A percentile compares a stretch with the other conserved stretches of the same genome.
phyloP scores from a whole-genome alignment of 2,888 invertebrate genomes.

The Protophormia terraenovae region DNA sequence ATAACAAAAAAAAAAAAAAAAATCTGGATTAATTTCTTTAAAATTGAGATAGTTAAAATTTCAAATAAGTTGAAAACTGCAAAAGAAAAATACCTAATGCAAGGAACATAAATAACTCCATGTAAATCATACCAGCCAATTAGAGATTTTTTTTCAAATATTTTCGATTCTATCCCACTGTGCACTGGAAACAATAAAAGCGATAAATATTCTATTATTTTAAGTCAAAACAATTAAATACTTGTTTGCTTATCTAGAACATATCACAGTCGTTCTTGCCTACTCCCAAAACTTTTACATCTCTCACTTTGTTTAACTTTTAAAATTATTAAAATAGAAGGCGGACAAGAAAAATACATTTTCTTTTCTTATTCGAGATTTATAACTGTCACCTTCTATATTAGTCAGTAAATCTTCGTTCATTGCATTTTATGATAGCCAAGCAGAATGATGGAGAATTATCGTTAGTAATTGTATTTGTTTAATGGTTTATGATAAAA shows the following conservation, averaged over 20 bases:
- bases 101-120: too few species aligned
- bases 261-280: not conserved
- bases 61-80: too few species aligned
- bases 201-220: too few species aligned
- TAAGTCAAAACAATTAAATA: too few species aligned
- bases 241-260: not conserved
- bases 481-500: conserved; percentile 51
- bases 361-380: conserved; percentile 19
- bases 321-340: conserved; percentile 13
- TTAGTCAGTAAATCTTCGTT: conserved; percentile 3
- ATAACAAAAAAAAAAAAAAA: too few species aligned
- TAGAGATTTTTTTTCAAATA: too few species aligned
- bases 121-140: too few species aligned
- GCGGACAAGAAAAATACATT: not conserved
- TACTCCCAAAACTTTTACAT: not conserved
- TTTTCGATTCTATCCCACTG: too few species aligned
- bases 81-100: too few species aligned
- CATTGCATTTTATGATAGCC: conserved; percentile 32
- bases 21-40: too few species aligned
- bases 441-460: conserved; percentile 6
- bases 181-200: too few species aligned
- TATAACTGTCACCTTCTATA: conserved; percentile 36
- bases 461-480: conserved; percentile 40
- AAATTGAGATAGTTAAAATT: too few species aligned
- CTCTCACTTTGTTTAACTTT: not conserved